phyloP scores from a whole-genome alignment of 2,113 vertebrate species.

The Anoura caudifer region DNA sequence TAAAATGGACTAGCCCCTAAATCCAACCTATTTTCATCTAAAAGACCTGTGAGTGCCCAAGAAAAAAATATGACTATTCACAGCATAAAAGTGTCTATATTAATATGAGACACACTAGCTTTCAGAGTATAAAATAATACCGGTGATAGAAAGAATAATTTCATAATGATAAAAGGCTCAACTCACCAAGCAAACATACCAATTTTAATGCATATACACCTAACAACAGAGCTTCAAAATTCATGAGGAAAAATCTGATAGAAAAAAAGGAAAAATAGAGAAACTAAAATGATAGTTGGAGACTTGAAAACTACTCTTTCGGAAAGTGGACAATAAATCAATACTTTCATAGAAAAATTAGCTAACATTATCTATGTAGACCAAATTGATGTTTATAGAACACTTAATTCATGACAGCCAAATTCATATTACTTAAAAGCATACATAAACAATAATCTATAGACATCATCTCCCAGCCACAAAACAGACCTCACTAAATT shows the following conservation, averaged over 20 bases:
- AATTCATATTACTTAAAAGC: not conserved
- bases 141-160: not conserved
- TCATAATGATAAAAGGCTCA: not conserved
- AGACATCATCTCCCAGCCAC: not conserved
- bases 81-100: not conserved
- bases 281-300: not conserved
- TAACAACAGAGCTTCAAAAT: not conserved
- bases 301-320: not conserved
- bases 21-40: not conserved
- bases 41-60: not conserved
- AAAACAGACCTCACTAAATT: not conserved
- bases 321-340: not conserved
- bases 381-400: not conserved
- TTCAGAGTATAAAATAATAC: not conserved
- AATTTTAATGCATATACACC: not conserved
- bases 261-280: not conserved
- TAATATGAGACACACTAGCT: not conserved
- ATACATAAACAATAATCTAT: not conserved
- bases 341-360: not conserved
- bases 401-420: not conserved
- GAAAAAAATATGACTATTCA: not conserved
- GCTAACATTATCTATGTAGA: not conserved
- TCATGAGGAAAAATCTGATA: not conserved
- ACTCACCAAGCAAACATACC: not conserved
- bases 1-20: not conserved